phyloP scores from a whole-genome alignment of 2,113 vertebrate genomes.

The Pontoporia blainvillei region DNA sequence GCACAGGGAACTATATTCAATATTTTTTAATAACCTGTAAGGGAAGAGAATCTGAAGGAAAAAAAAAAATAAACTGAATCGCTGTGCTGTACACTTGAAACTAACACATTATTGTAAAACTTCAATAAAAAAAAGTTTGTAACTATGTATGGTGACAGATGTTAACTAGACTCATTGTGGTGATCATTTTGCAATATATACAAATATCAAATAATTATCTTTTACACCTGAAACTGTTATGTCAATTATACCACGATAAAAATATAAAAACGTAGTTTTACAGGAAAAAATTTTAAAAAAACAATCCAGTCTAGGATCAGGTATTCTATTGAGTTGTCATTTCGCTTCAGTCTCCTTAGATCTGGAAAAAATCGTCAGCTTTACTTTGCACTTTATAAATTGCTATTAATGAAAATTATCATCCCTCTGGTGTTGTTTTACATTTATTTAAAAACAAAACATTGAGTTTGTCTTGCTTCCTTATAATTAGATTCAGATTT shows the following conservation, averaged over 20 bases:
- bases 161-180: neutral
- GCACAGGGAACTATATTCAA: neutral
- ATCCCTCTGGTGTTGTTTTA: neutral
- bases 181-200: neutral
- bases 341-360: neutral
- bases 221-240: neutral
- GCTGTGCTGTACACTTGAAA: neutral
- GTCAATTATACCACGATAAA: neutral
- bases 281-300: neutral
- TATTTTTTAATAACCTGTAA: neutral
- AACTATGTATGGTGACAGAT: neutral
- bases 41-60: neutral
- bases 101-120: neutral
- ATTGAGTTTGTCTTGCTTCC: neutral
- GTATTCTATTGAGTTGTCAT: neutral
- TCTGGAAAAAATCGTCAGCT: neutral
- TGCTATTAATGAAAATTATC: neutral
- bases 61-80: neutral
- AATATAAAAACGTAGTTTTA: neutral
- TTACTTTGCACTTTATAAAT: neutral
- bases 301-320: neutral
- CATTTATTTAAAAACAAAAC: neutral
- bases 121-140: neutral
- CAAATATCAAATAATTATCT: neutral
- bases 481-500: neutral